phyloP scores from a whole-genome alignment of 2,888 invertebrate genomes.

The Parnassius mnemosyne region DNA sequence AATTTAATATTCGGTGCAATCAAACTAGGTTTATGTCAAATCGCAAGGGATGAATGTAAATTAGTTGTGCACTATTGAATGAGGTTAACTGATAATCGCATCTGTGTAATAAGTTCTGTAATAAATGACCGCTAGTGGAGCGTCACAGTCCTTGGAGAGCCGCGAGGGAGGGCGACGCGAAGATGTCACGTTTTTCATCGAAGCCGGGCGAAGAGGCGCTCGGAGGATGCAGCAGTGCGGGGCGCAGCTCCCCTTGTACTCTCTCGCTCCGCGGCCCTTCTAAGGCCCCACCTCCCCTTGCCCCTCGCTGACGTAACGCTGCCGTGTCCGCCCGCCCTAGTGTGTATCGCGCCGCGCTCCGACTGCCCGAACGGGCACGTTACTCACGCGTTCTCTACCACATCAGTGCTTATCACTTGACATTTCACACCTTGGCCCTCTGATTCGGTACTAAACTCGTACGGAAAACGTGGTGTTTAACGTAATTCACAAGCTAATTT shows the following conservation, averaged over 20 bases:
- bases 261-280: slow-evolving; percentile 40
- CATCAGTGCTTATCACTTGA: slow-evolving; percentile 72
- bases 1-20: background rate
- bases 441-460: slow-evolving; percentile 57
- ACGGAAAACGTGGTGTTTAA: slow-evolving; percentile 68
- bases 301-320: slow-evolving; percentile 77
- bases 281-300: slow-evolving; percentile 45
- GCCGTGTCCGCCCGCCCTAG: slow-evolving; percentile 76
- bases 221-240: slow-evolving; percentile 76
- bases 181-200: slow-evolving; percentile 71
- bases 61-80: slow-evolving; percentile 2
- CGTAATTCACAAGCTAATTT: slow-evolving; percentile 53
- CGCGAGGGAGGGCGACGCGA: slow-evolving; percentile 38
- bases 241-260: slow-evolving; percentile 43
- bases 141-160: slow-evolving; percentile 32
- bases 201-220: slow-evolving; percentile 65
- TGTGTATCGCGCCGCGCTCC: slow-evolving; percentile 76
- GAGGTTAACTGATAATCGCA: slow-evolving; percentile 29
- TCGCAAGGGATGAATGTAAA: background rate
- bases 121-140: slow-evolving; percentile 23
- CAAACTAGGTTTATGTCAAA: background rate
- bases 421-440: slow-evolving; percentile 66
- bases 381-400: slow-evolving; percentile 59
- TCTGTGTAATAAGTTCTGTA: slow-evolving; percentile 51
- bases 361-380: slow-evolving; percentile 54